Percentiles rank a stretch among this genome's conserved stretches.
Evolutionary conservation across 2,888 invertebrate genomes (phyloP).

Genomic region (Leptothorax acervorum): DNA sequence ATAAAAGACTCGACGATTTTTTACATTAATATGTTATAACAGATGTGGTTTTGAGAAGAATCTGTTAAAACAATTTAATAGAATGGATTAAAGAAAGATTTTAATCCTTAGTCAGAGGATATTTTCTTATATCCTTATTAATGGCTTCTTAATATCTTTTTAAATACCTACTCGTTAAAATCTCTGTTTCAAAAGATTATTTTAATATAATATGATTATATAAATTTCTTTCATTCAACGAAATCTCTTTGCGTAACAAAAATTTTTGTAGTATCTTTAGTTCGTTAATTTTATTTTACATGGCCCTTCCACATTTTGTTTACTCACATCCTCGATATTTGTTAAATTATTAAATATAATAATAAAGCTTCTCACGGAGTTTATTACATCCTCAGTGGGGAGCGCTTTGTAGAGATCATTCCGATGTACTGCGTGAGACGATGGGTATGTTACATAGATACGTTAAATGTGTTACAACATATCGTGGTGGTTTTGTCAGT

Average conservation of each 20-base stretch:
- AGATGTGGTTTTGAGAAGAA: neutral
- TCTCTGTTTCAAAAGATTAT: neutral
- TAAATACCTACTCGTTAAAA: neutral
- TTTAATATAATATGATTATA: neutral
- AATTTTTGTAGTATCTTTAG: neutral
- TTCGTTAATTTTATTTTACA: neutral
- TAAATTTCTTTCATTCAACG: neutral
- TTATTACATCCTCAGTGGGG: neutral
- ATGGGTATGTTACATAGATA: constrained; percentile 50
- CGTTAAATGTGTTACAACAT: constrained; percentile 62
- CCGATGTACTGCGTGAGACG: neutral
- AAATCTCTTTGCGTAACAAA: neutral
- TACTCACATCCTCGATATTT: neutral
- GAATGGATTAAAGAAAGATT: neutral
- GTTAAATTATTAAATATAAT: neutral
- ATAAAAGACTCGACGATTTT: neutral
- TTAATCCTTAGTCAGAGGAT: neutral
- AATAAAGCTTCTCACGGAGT: neutral
- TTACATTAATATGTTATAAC: neutral
- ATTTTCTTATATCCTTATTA: neutral
- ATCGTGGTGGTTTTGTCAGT: constrained; percentile 15
- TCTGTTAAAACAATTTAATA: neutral
- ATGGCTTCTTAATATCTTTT: neutral
- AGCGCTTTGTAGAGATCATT: constrained; percentile 2
- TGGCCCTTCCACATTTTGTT: neutral